Evolutionary conservation across 1,140 invertebrate species (phyloP).

Genomic region (Eumaeus atala): DNA sequence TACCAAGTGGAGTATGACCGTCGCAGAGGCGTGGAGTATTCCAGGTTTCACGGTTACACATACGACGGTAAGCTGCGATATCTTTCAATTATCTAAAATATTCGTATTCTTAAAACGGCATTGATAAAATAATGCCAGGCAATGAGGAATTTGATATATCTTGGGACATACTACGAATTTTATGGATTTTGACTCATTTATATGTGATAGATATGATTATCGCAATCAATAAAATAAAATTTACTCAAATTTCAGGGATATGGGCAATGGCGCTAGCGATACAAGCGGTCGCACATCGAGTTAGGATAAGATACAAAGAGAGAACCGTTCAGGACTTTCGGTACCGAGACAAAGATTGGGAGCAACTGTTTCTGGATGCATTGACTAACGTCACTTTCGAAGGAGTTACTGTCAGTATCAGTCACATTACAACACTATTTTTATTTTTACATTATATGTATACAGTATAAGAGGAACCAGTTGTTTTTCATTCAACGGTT

Average conservation of each 20-base stretch:
- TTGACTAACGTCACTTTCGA: slow-evolving; percentile 93
- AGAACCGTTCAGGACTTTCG: slow-evolving; percentile 84
- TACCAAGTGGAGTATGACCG: slow-evolving; percentile 90
- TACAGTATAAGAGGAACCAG: too few relatives aligned
- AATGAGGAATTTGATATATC: too few relatives aligned
- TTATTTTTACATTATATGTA: too few relatives aligned
- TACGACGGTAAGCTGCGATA: slow-evolving; percentile 90
- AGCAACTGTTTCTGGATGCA: slow-evolving; percentile 88
- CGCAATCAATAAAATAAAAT: too few relatives aligned
- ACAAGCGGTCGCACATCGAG: slow-evolving; percentile 86
- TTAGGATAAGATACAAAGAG: slow-evolving; percentile 78
- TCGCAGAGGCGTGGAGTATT: slow-evolving; percentile 86
- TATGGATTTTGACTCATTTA: too few relatives aligned
- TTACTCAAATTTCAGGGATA: slow-evolving; percentile 74
- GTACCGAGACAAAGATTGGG: slow-evolving; percentile 91
- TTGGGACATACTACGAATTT: too few relatives aligned
- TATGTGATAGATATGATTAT: too few relatives aligned
- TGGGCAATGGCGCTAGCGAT: slow-evolving; percentile 96
- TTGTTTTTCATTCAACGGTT: too few relatives aligned
- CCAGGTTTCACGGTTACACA: slow-evolving; percentile 96
- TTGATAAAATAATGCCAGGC: too few relatives aligned
- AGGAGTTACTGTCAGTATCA: slow-evolving; percentile 92
- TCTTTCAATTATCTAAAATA: neutral
- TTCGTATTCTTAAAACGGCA: too few relatives aligned
- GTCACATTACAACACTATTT: too few relatives aligned